Conservation (phyloP, 2,888 invertebrate species). For the Xylota segnis region DNA sequence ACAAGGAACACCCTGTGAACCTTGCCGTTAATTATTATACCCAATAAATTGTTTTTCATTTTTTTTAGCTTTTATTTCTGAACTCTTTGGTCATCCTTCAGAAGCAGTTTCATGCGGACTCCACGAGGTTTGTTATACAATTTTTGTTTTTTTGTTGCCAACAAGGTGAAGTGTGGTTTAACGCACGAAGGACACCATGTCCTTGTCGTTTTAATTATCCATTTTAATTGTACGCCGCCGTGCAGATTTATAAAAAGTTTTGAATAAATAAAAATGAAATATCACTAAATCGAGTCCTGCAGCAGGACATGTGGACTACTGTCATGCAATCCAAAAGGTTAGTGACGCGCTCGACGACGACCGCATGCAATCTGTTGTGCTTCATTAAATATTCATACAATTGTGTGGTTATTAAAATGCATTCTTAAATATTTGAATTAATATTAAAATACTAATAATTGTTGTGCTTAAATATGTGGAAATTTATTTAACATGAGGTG, state of each 20-base stretch:
- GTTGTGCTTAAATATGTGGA: background rate
- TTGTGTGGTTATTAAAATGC: background rate
- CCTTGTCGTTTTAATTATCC: conserved; percentile 6
- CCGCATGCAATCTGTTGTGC: background rate
- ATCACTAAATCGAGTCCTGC: background rate
- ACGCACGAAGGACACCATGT: too few species aligned
- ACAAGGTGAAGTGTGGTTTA: background rate
- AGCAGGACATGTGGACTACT: background rate
- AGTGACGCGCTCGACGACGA: background rate
- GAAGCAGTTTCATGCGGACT: background rate
- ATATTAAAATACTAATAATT: background rate
- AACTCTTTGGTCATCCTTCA: too few species aligned
- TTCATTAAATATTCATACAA: conserved; percentile 3
- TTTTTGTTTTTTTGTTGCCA: background rate
- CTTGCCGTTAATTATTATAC: too few species aligned
- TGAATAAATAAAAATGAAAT: conserved; percentile 3
- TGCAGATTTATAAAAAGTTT: conserved; percentile 6
- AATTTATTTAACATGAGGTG: too few species aligned
- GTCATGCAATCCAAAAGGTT: background rate
- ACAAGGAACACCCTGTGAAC: too few species aligned
- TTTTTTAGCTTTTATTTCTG: too few species aligned
- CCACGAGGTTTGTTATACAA: background rate
- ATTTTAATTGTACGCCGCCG: conserved; percentile 2
- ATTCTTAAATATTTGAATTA: background rate
- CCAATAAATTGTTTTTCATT: too few species aligned